Evolutionary conservation across 53 echinoderm and acorn worm genomes (phyloP), one percentile per base, ranked within the genome.

Genomic region (Hippasteria phrygiana): DNA sequence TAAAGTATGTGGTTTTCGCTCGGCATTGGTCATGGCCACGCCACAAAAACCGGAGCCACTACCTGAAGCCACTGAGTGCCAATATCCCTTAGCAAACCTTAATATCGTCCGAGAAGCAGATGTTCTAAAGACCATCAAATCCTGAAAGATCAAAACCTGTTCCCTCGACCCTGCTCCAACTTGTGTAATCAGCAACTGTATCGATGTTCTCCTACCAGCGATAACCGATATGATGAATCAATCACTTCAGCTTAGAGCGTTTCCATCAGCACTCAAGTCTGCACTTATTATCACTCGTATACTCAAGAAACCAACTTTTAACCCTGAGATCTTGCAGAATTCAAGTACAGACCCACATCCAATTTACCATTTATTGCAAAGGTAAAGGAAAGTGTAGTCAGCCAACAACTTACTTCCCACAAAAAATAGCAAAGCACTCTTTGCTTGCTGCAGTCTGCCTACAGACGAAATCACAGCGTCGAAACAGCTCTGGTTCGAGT

Each of bases 401-500:
- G 71, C 71, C 38, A 70, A 6, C 71, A 70, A 70, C 71, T 70
- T 36, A n/a, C n/a, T n/a, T n/a, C n/a, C n/a, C 71, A 29, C 34
- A 70, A 32, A 32, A 33, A 1, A 36, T 14, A 7, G 8, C 71
- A 29, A 34, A 70, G 5, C 35, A 70, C 71, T 70, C 35, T 1
- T 37, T 70, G 71, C 71, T 70, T 35, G 71, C 71, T 18, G 35
- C 71, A 70, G 71, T 70, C 35, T 33, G 71, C 71, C 4, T 70
- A 70, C 71, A 34, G 71, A 70, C 35, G 37, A 36, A 32, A 70
- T 70, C 71, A 70, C 35, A 70, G 35, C 35, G 71, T 70, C 33
- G 71, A 70, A 70, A 70, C 71, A 29, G 71, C 71, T 37, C 71
- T 70, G 6, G 71, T 70, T 70, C 71, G 71, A 70, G 71, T 70